Evolutionary conservation across 2,797 vertebrate species (phyloP), one percentile per base, ranked within the genome.

Genomic region (Spinus olivaceus): DNA sequence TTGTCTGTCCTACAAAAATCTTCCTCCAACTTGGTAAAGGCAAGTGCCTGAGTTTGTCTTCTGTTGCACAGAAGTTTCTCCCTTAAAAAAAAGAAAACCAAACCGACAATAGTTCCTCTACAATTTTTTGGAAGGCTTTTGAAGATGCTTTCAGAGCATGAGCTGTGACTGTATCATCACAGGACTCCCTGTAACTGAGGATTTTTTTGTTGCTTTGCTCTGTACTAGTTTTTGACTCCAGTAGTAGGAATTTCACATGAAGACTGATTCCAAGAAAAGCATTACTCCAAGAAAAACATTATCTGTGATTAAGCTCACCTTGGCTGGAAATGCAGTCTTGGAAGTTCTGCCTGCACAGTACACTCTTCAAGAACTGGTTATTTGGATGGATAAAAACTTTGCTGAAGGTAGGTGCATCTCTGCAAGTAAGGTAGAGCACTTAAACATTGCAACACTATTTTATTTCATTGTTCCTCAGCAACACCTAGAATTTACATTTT

Each of bases 81-180:
- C 21, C 14, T 41, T 32, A n/a, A 1, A 2, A 28, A 47, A 1
- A 1, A 14, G n/a, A 81, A n/a, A 35, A 0, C 1, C 37, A 37
- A 37, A 37, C 10, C 11, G 14, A 18, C 6, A 66, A 12, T 24
- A 8, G 1, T 14, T 11, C 4, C 2, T 4, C 2, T 12, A 2
- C 21, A 4, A 2, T 41, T 81, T 18, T 1, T 11, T 74, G 19
- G 23, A 53, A 50, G 18, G 9, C 9, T 65, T 51, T 51, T 69
- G 19, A 59, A 76, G 74, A 81, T 61, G 8, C 4, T 61, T 77
- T 81, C 37, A 71, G 57, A 35, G 4, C 12, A 24, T 21, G 37
- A 70, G 11, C 33, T 56, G 25, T 37, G 42, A 8, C 28, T 44
- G 14, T 11, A 8, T 35, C 53, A 56, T 57, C 51, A 28, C 30